A percentile compares a stretch with the other conserved stretches of the same genome.
These are phyloP conservation scores for Acanthaster planci DNA, from an alignment of 35 echinoderm and acorn worm genomes.

Conservation along the genomic window DNA sequence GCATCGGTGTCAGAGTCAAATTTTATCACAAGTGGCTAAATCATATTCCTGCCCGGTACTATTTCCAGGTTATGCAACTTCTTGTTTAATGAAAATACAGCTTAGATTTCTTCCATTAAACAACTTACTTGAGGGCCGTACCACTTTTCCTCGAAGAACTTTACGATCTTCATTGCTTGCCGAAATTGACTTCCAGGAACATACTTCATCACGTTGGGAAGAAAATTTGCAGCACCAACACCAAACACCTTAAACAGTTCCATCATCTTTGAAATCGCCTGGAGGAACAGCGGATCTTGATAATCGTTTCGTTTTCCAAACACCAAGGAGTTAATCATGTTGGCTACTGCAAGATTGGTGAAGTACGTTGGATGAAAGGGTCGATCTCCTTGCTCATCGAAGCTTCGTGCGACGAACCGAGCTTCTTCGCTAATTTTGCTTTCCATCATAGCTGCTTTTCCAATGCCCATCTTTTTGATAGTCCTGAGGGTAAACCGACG, in stretches of 20 bases:
- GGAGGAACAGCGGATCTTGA: slow-evolving; percentile 37
- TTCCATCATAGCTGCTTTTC: slow-evolving; percentile 48
- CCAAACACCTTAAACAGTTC: not conserved
- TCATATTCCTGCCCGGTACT: too few species aligned
- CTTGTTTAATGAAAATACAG: too few species aligned
- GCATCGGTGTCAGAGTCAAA: too few species aligned
- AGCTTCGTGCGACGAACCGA: slow-evolving; percentile 9
- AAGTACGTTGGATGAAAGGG: slow-evolving; percentile 38
- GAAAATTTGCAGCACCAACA: slow-evolving; percentile 25
- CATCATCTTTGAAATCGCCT: slow-evolving; percentile 18
- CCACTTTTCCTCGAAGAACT: not conserved
- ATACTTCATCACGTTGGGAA: slow-evolving; percentile 61
- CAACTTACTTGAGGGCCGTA: too few species aligned
- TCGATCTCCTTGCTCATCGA: slow-evolving; percentile 24
- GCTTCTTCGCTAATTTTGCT: slow-evolving; percentile 50
- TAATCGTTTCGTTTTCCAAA: slow-evolving; percentile 66
- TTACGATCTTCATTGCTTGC: not conserved
- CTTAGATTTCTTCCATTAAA: too few species aligned
- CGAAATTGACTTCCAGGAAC: slow-evolving; percentile 48
- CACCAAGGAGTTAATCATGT: slow-evolving; percentile 71
- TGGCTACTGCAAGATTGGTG: slow-evolving; percentile 57
- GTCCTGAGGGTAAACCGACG: slow-evolving; percentile 45
- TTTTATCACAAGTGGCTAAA: too few species aligned
- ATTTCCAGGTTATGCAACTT: too few species aligned
- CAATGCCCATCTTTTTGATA: slow-evolving; percentile 65